Conservation (phyloP, 2,113 vertebrate species). For the Cnemophilus loriae region DNA sequence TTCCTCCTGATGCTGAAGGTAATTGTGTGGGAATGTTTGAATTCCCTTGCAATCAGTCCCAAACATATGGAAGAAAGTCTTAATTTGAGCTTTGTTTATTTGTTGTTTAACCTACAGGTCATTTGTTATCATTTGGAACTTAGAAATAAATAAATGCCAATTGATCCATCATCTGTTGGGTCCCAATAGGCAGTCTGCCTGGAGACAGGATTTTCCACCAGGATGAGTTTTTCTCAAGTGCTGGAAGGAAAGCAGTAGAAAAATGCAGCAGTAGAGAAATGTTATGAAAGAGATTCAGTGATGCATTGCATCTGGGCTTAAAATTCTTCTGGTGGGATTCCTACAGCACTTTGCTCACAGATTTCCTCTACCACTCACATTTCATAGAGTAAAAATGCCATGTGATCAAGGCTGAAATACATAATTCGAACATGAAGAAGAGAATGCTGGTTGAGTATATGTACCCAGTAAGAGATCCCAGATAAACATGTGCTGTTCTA, state of each 20-base stretch:
- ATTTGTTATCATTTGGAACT: background rate
- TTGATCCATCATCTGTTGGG: background rate
- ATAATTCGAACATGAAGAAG: background rate
- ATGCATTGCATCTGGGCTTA: background rate
- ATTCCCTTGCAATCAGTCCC: background rate
- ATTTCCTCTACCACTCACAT: background rate
- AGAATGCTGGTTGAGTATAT: background rate
- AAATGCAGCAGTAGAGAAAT: background rate
- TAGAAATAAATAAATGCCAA: background rate
- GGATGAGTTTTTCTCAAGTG: background rate
- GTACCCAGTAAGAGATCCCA: background rate
- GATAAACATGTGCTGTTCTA: background rate
- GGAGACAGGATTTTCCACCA: background rate
- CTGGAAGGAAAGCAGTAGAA: background rate
- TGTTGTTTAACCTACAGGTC: background rate
- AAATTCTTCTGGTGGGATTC: background rate
- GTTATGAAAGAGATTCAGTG: background rate
- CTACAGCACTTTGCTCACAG: background rate
- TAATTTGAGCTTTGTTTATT: background rate
- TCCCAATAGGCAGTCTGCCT: background rate
- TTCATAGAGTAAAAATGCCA: background rate
- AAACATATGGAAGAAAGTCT: background rate
- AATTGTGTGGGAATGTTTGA: background rate
- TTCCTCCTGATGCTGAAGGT: background rate
- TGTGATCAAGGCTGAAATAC: background rate